A percentile compares a stretch with the other conserved stretches of the same genome.
Conservation (phyloP, 1,140 invertebrate genomes). For the Reticulitermes speratus region DNA sequence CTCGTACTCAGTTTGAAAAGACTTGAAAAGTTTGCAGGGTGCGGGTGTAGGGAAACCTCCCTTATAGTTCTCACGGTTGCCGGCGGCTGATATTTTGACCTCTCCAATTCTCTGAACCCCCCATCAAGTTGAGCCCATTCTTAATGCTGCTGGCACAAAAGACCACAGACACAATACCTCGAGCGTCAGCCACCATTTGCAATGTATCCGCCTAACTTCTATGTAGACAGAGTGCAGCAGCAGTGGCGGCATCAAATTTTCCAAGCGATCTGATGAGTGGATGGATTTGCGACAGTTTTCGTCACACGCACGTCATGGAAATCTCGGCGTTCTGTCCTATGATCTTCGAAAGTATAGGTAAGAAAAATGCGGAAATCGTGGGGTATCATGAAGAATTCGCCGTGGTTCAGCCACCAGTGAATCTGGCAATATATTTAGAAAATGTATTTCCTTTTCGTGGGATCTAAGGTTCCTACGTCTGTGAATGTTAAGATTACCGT, state of each 20-base stretch:
- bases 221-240: neutral
- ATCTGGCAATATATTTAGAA: too few relatives aligned
- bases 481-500: too few relatives aligned
- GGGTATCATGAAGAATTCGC: too few relatives aligned
- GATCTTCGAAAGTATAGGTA: too few relatives aligned
- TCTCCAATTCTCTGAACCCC: neutral
- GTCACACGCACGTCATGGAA: too few relatives aligned
- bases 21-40: neutral
- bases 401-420: too few relatives aligned
- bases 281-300: too few relatives aligned
- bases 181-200: conserved; percentile 7
- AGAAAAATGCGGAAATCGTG: too few relatives aligned
- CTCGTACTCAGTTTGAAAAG: neutral
- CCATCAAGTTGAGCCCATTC: neutral
- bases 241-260: neutral
- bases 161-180: neutral
- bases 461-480: too few relatives aligned
- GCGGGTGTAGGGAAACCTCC: neutral
- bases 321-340: too few relatives aligned
- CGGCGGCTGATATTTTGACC: neutral
- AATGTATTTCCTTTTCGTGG: too few relatives aligned
- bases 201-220: neutral
- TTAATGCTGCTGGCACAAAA: neutral
- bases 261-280: too few relatives aligned
- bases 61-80: neutral